Conservation (phyloP, 2,113 vertebrate species). For the Lamprologus sp. region DNA sequence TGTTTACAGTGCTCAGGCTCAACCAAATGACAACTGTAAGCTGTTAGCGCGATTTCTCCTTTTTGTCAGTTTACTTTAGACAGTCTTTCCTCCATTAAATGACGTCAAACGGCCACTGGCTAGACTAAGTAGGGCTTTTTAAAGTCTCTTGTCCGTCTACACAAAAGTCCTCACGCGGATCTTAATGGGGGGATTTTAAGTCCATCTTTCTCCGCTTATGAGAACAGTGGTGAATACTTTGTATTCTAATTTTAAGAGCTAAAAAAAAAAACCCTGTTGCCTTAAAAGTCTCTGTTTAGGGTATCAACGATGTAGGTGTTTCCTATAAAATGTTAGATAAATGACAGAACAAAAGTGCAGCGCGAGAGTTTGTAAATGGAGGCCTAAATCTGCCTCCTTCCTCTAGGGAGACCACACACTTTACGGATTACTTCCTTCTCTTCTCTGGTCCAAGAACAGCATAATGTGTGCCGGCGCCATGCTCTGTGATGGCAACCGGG, state of each 20-base stretch:
- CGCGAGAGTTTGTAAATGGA: conserved; percentile 38
- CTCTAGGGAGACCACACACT: conserved; percentile 43
- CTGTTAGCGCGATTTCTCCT: conserved; percentile 52
- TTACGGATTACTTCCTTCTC: conserved; percentile 56
- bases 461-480: conserved; percentile 28
- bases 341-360: conserved; percentile 8
- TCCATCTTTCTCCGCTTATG: conserved; percentile 9
- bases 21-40: conserved; percentile 61
- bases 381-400: conserved; percentile 17
- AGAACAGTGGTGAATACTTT: conserved; percentile 25
- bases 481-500: conserved; percentile 62
- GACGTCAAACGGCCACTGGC: conserved; percentile 56
- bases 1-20: conserved; percentile 54
- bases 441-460: conserved; percentile 8
- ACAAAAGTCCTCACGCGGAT: conserved; percentile 37
- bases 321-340: conserved; percentile 54
- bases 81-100: conserved; percentile 57
- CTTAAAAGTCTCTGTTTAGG: conserved; percentile 69
- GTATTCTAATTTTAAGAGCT: conserved; percentile 41
- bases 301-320: conserved; percentile 39
- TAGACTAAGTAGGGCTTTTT: conserved; percentile 62
- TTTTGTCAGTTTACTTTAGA: conserved; percentile 65
- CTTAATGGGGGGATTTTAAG: conserved; percentile 46
- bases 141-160: conserved; percentile 37
- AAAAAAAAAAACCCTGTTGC: conserved; percentile 11